Base-by-base conservation (phyloP, 2,888 invertebrate genomes). In the Cheilosia grossa region DNA sequence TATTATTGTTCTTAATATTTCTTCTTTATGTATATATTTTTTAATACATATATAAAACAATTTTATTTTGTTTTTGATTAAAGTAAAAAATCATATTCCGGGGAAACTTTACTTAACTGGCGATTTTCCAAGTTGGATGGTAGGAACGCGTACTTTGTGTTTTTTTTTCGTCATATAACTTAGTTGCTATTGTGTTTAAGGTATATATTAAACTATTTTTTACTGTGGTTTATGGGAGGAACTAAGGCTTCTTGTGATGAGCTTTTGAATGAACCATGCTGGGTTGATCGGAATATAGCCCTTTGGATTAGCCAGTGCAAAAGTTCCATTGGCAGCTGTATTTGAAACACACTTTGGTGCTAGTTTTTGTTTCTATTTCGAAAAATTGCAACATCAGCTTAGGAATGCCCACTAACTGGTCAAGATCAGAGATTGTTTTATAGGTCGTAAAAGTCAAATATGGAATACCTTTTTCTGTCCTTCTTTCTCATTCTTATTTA, bases 1-100 rank as follows among this genome's bases (percentile, higher is more conserved):
- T 91, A 91, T 91, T 91, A 91, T 91, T 91, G 91, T 91, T 91
- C 91, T 91, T 91, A 91, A 91, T 91, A 91, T 90, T 90, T 90
- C 86, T 59, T 74, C 63, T 73, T 82, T 81, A 51, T 75, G 72
- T 72, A 77, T 79, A 79, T 79, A 51, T 79, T 44, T 15, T 64
- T 58, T 58, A 53, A 58, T 80, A 75, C 51, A 75, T 83, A 75
- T 64, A 73, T 53, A 75, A 69, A 69, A 79, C 73, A 69, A 61
- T 69, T 73, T 44, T 66, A 10, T 58, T 64, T 64, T 63, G 44
- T 64, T 58, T 79, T 59, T 56, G 56, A 70, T 58, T 74, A 58
- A 69, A 56, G 21, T 54, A 64, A 56, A 30, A 70, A 78, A 56
- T 42, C 10, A 37, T 47, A 33, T 54, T 2, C 13, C 13, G 49